Evolutionary conservation across 2,888 invertebrate genomes (phyloP).

Genomic region (Aleiodes alternator): DNA sequence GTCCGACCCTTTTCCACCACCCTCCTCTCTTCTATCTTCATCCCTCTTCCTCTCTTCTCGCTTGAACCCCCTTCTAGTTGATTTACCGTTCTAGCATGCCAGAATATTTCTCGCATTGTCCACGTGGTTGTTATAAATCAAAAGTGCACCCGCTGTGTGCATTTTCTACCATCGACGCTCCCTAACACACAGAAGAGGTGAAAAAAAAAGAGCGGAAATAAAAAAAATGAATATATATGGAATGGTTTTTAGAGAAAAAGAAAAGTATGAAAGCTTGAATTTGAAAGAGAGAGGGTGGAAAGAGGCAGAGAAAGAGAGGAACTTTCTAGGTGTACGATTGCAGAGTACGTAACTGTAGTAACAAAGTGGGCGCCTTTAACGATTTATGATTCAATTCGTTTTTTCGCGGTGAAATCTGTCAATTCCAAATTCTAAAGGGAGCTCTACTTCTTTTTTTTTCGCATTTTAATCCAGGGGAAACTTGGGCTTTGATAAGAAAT

Average conservation of each 20-base stretch:
- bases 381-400: constrained; percentile 68
- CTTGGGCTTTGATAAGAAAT: too few species aligned
- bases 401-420: constrained; percentile 42
- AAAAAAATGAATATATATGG: constrained; percentile 26
- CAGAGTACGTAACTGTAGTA: constrained; percentile 57
- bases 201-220: neutral
- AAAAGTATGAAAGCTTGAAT: too few species aligned
- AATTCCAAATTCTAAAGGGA: constrained; percentile 38
- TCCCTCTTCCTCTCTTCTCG: neutral
- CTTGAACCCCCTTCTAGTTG: constrained; percentile 52
- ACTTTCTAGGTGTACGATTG: constrained; percentile 7
- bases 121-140: constrained; percentile 70
- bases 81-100: constrained; percentile 69
- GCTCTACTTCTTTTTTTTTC: neutral
- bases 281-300: neutral
- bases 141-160: constrained; percentile 54
- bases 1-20: constrained; percentile 23
- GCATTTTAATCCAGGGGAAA: neutral
- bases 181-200: constrained; percentile 12
- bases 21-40: neutral
- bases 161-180: constrained; percentile 38
- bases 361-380: constrained; percentile 68
- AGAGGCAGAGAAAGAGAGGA: neutral
- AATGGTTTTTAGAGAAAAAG: neutral
- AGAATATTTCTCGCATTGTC: constrained; percentile 72